phyloP scores from a whole-genome alignment of 2,113 vertebrate genomes.

The Tyto alba region DNA sequence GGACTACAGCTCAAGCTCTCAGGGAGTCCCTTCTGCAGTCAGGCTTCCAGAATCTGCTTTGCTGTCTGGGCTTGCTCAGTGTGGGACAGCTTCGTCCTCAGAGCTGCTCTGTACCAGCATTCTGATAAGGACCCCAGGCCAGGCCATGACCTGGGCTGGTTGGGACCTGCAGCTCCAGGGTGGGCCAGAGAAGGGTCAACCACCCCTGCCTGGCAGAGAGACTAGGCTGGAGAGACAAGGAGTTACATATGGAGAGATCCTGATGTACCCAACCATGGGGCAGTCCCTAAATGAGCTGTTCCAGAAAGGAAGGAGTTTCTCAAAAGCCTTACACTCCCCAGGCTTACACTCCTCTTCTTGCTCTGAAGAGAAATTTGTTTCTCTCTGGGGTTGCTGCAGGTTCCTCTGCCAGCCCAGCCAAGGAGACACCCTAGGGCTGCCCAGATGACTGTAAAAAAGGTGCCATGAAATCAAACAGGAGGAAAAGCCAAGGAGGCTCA shows the following conservation, averaged over 20 bases:
- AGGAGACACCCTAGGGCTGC: background rate
- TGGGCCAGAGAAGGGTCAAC: background rate
- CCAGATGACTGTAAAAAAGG: background rate
- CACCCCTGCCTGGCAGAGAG: background rate
- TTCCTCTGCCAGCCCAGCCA: background rate
- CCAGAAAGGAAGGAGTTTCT: background rate
- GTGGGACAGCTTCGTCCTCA: background rate
- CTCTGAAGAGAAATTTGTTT: background rate
- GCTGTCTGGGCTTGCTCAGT: background rate
- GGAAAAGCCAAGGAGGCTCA: background rate
- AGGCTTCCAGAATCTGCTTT: background rate
- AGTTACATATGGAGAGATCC: background rate
- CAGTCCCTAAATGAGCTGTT: background rate
- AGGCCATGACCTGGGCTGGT: background rate
- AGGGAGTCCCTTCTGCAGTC: background rate
- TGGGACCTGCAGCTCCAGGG: background rate
- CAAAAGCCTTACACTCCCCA: background rate
- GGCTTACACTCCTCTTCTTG: background rate
- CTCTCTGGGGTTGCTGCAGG: background rate
- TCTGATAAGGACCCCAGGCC: background rate
- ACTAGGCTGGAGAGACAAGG: background rate
- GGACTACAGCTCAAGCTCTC: background rate
- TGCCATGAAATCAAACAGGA: background rate
- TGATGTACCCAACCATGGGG: fast-evolving
- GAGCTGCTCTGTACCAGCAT: background rate